These are phyloP conservation scores for Lytechinus pictus DNA, from an alignment of 35 echinoderm and acorn worm species.

Conservation along the genomic window DNA sequence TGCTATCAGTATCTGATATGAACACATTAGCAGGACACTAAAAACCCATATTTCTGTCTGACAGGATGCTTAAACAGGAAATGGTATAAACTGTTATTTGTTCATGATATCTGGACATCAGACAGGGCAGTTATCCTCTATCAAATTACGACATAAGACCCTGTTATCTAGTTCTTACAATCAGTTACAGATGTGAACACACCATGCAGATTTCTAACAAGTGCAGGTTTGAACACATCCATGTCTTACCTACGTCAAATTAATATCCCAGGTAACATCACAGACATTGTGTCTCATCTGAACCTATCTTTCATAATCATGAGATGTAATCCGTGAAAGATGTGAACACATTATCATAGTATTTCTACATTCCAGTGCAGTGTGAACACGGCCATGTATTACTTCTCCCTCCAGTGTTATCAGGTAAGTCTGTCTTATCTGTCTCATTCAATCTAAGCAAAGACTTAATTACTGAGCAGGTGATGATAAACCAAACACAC, in stretches of 20 bases:
- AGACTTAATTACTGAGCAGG: not conserved
- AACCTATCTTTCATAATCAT: not conserved
- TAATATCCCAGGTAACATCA: not conserved
- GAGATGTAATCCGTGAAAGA: not conserved
- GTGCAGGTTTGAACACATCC: not conserved
- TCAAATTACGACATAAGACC: not conserved
- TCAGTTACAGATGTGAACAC: not conserved
- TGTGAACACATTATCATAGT: not conserved
- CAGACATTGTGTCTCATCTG: not conserved
- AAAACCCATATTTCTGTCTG: not conserved
- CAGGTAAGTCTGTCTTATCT: constrained; percentile 1
- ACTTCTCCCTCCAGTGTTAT: not conserved
- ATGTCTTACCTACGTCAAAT: not conserved
- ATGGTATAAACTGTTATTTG: not conserved
- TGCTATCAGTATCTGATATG: not conserved
- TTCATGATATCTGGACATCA: not conserved
- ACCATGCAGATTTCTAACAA: not conserved
- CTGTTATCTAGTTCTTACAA: not conserved
- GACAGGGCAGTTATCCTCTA: not conserved
- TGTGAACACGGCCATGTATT: not conserved
- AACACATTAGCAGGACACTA: not conserved
- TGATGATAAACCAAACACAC: not conserved
- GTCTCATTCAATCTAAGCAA: constrained; percentile 18
- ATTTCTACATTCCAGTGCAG: not conserved
- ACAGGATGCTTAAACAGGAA: not conserved